These are phyloP conservation scores for Tetranychus urticae DNA, from an alignment of 1,140 invertebrate species.

Conservation along the genomic window DNA sequence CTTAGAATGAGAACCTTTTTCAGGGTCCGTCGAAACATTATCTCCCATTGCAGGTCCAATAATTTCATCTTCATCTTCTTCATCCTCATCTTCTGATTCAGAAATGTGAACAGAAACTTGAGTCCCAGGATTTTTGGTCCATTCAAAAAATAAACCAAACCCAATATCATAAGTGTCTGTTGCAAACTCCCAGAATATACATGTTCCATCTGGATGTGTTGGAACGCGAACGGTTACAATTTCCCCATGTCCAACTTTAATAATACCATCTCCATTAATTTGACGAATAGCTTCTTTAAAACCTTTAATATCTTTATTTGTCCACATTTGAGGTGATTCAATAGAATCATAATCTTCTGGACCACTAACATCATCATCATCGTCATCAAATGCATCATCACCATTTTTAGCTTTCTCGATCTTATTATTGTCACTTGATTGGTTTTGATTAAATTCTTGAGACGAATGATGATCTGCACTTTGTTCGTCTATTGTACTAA, in stretches of 20 bases:
- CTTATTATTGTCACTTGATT: not conserved
- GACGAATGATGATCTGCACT: not conserved
- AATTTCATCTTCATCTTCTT: slow-evolving; percentile 32
- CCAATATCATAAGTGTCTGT: slow-evolving; percentile 96
- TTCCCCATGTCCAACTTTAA: slow-evolving; percentile 87
- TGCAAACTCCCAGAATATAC: slow-evolving; percentile 98
- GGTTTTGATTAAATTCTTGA: not conserved
- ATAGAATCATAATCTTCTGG: not conserved
- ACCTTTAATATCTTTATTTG: slow-evolving; percentile 56
- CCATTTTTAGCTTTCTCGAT: not conserved
- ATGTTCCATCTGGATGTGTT: slow-evolving; percentile 74
- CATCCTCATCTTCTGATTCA: slow-evolving; percentile 71
- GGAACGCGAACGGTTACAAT: slow-evolving; percentile 91
- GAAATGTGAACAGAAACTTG: slow-evolving; percentile 63
- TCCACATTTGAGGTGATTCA: slow-evolving; percentile 73
- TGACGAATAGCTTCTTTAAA: slow-evolving; percentile 70
- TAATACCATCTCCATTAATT: slow-evolving; percentile 66
- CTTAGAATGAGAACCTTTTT: slow-evolving; percentile 6
- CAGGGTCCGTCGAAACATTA: slow-evolving; percentile 8
- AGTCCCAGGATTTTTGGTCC: slow-evolving; percentile 62
- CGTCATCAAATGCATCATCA: not conserved
- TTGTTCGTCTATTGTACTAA: not conserved
- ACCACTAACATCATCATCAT: not conserved
- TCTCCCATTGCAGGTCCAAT: not conserved
- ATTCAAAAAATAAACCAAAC: slow-evolving; percentile 96